Evolutionary conservation across 2,888 invertebrate genomes (phyloP).

Genomic region (Synanthedon formicaeformis): DNA sequence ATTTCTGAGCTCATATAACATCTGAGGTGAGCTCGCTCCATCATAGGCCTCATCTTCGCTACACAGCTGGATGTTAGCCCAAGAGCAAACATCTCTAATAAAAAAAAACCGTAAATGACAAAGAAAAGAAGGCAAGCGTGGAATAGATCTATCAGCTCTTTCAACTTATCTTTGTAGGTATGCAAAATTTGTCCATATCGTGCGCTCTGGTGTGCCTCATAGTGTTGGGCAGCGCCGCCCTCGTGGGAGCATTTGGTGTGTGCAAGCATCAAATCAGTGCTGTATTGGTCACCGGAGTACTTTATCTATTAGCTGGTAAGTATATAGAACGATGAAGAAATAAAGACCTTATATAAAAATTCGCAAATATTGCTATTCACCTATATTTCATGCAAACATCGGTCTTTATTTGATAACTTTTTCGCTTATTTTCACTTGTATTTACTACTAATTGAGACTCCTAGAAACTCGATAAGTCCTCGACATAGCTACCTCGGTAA

Average conservation of each 20-base stretch:
- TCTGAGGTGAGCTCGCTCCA: too few relatives aligned
- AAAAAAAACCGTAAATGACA: neutral
- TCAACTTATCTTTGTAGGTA: slow-evolving; percentile 71
- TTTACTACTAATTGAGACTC: neutral
- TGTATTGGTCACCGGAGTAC: slow-evolving; percentile 92
- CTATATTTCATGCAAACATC: too few relatives aligned
- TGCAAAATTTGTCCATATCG: slow-evolving; percentile 96
- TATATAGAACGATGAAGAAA: neutral
- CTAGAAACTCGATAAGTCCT: neutral
- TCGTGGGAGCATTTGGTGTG: slow-evolving; percentile 90
- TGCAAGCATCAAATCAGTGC: slow-evolving; percentile 93
- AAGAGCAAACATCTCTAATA: too few relatives aligned
- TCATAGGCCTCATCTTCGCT: too few relatives aligned
- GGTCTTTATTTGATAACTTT: too few relatives aligned
- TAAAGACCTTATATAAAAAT: neutral
- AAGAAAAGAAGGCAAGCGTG: neutral
- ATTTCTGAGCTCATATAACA: too few relatives aligned
- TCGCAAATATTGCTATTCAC: too few relatives aligned
- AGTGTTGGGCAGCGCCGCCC: slow-evolving; percentile 86
- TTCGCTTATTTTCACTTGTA: too few relatives aligned
- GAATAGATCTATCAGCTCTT: neutral
- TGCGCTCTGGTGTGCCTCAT: slow-evolving; percentile 93
- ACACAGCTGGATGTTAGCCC: too few relatives aligned
- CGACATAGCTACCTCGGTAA: too few relatives aligned
- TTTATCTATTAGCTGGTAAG: slow-evolving; percentile 91